phyloP scores from a whole-genome alignment of 2,888 invertebrate species.

The Tachina fera region DNA sequence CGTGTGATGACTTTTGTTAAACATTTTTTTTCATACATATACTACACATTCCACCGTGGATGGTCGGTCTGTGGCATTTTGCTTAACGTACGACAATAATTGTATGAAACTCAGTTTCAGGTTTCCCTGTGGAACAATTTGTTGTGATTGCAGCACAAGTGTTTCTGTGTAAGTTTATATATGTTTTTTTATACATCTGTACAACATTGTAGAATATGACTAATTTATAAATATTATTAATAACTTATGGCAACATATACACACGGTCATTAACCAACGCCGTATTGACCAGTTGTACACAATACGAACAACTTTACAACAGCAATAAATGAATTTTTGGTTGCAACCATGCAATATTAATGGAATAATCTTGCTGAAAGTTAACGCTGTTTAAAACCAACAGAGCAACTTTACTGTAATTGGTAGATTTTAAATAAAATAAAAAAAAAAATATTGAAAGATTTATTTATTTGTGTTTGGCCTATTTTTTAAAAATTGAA shows the following conservation, averaged over 20 bases:
- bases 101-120: slow-evolving; percentile 37
- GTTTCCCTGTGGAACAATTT: slow-evolving; percentile 64
- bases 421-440: slow-evolving; percentile 2
- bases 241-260: slow-evolving; percentile 24
- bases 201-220: slow-evolving; percentile 56
- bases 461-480: too few relatives aligned
- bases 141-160: slow-evolving; percentile 51
- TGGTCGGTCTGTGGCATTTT: slow-evolving; percentile 5
- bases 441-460: not conserved
- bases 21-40: not conserved
- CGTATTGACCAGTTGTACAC: slow-evolving; percentile 25
- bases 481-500: too few relatives aligned
- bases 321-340: slow-evolving; percentile 5
- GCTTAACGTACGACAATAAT: slow-evolving; percentile 24
- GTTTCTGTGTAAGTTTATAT: not conserved
- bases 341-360: slow-evolving; percentile 34
- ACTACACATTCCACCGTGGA: not conserved
- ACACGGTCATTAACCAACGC: slow-evolving; percentile 31
- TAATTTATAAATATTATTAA: slow-evolving; percentile 71
- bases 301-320: not conserved
- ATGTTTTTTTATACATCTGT: not conserved
- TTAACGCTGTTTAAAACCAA: not conserved
- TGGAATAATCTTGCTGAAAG: not conserved
- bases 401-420: not conserved
- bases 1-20: slow-evolving; percentile 44